Evolutionary conservation across 2,888 invertebrate genomes (phyloP).

Genomic region (Thecophora atra): DNA sequence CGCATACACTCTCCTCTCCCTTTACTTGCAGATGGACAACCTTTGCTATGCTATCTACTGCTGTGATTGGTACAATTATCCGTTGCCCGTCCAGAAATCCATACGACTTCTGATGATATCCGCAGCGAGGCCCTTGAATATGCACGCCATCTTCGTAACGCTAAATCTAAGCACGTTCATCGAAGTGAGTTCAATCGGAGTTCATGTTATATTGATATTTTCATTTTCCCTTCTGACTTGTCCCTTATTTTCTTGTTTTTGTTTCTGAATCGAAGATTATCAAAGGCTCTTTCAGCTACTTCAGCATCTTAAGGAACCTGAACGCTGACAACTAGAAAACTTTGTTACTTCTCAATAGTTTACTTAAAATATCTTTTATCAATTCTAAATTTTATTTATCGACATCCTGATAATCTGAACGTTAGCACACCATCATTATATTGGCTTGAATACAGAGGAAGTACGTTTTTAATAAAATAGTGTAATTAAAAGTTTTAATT

Average conservation of each 20-base stretch:
- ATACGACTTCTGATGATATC: constrained; percentile 51
- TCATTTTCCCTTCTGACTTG: background rate
- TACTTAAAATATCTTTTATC: background rate
- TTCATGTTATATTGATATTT: background rate
- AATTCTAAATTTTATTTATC: background rate
- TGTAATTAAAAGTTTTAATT: too few relatives aligned
- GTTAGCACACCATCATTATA: background rate
- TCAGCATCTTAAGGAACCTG: constrained; percentile 51
- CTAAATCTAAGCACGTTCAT: constrained; percentile 53
- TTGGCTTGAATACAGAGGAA: too few relatives aligned
- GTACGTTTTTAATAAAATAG: too few relatives aligned
- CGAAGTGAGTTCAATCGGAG: constrained; percentile 45
- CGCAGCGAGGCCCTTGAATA: constrained; percentile 52
- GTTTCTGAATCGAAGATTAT: constrained; percentile 48
- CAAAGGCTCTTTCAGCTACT: constrained; percentile 57
- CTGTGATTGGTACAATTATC: constrained; percentile 53
- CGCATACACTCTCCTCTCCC: background rate
- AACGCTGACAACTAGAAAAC: too few relatives aligned
- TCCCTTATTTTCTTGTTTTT: constrained; percentile 4
- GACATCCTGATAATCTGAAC: background rate
- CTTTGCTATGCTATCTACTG: constrained; percentile 50
- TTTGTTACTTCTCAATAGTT: too few relatives aligned
- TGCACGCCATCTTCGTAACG: constrained; percentile 53
- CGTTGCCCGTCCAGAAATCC: constrained; percentile 46
- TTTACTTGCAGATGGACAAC: constrained; percentile 46